phyloP scores from a whole-genome alignment of 2,797 vertebrate genomes.

The Bradypus variegatus region DNA sequence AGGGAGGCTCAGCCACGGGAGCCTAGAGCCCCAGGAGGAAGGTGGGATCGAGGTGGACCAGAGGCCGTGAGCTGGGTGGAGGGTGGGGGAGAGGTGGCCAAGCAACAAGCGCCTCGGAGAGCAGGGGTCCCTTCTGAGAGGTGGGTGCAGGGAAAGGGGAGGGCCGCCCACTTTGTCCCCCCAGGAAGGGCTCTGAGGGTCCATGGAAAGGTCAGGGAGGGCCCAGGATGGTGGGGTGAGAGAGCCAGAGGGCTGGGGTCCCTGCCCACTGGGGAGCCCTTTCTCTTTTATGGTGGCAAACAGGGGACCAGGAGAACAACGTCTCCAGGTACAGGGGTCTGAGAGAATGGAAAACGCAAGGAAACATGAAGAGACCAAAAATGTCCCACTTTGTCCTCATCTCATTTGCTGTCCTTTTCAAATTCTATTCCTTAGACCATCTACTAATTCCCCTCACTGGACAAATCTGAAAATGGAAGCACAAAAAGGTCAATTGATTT shows the following conservation, averaged over 20 bases:
- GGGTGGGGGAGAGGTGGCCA: too few species aligned
- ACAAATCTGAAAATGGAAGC: not conserved
- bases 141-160: too few species aligned
- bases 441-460: not conserved
- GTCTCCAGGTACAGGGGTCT: not conserved
- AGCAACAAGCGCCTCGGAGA: too few species aligned
- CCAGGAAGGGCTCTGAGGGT: too few species aligned
- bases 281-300: not conserved
- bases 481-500: rapidly evolving
- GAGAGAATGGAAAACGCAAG: not conserved
- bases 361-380: not conserved
- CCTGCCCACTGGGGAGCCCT: not conserved
- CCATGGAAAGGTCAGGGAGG: not conserved
- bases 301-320: not conserved
- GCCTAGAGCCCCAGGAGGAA: not conserved
- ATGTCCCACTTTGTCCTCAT: too few species aligned
- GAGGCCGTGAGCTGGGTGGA: too few species aligned
- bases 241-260: too few species aligned
- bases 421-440: not conserved
- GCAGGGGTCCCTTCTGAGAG: too few species aligned
- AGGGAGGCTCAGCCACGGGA: not conserved
- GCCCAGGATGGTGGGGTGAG: not conserved
- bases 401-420: not conserved
- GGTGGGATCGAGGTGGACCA: too few species aligned
- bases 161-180: too few species aligned